Conservation (phyloP, 2,888 invertebrate genomes). For the Tipula confusa region DNA sequence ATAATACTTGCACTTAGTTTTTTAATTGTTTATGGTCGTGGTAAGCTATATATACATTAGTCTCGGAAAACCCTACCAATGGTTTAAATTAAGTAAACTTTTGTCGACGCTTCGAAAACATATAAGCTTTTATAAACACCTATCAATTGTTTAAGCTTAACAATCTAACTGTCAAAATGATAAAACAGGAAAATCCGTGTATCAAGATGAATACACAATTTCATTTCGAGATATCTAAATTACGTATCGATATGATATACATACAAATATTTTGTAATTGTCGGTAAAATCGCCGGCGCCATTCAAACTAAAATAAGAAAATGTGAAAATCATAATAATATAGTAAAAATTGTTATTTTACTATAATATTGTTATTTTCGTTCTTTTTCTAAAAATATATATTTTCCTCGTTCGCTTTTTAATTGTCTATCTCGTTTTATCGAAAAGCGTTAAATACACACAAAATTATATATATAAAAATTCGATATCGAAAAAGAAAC, state of each 20-base stretch:
- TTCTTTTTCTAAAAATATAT: background rate
- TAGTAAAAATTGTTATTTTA: background rate
- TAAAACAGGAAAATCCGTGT: background rate
- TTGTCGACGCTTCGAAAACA: too few relatives aligned
- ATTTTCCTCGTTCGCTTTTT: background rate
- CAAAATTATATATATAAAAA: too few relatives aligned
- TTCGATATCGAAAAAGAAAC: background rate
- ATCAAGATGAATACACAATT: background rate
- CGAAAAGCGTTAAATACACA: too few relatives aligned
- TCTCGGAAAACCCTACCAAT: too few relatives aligned
- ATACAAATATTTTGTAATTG: background rate
- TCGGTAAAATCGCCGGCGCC: slow-evolving; percentile 25
- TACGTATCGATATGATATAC: background rate
- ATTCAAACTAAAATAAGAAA: slow-evolving; percentile 14
- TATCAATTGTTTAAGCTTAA: too few relatives aligned
- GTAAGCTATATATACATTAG: too few relatives aligned
- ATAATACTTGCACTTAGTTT: too few relatives aligned
- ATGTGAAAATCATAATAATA: background rate
- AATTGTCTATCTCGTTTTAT: background rate
- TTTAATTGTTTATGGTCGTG: too few relatives aligned
- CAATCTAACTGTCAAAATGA: too few relatives aligned
- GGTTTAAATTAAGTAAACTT: too few relatives aligned
- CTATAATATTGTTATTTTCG: too few relatives aligned
- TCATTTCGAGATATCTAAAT: background rate
- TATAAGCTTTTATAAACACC: too few relatives aligned